Base-by-base conservation (phyloP, 2,888 invertebrate genomes). In the Axea sp. region DNA sequence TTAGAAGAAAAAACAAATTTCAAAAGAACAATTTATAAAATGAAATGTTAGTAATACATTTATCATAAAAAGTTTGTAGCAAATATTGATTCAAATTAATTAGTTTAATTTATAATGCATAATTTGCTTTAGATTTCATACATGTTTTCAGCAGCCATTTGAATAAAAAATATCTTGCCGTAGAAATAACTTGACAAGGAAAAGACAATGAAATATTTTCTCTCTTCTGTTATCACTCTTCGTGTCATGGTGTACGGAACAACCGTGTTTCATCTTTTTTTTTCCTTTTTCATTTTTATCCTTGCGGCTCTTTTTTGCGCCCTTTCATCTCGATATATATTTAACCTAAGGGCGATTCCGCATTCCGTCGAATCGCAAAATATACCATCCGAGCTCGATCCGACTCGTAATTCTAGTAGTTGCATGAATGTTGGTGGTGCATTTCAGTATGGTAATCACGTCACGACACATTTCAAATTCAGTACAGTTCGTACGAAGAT, bases 381-480 rank as follows among this genome's bases (percentile, higher is more conserved):
- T 67, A 57, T 8, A 12, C 45, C 39, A 30, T 33, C n/a, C 33
- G 19, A 2, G 22, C 49, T 41, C 39, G 37, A 45, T 45, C 11
- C 37, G 8, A 15, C 37, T 41, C 51, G 51, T 55, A 59, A 59
- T 45, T 59, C 45, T 35, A 33, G 45, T 45, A 35, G 59, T 15
- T 59, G 35, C 45, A 59, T 31, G 59, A 59, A 14, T 45, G 31
- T 59, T 45, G 35, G 43, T 17, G 39, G 35, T 55, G 11, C 26
- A 53, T 55, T 43, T 55, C 65, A 65, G 65, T 65, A 65, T 65
- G 55, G 45, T 65, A 53, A 65, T 65, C 53, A 53, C 33, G 41
- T 26, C 41, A 35, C 53, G 43, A 55, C 65, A 55, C 65, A 55
- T 65, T 65, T 65, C 37, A 35, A 31, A 65, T 65, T 65, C 55